These are phyloP conservation scores for Pollenia amentaria DNA, from an alignment of 2,888 invertebrate species.

Conservation along the genomic window DNA sequence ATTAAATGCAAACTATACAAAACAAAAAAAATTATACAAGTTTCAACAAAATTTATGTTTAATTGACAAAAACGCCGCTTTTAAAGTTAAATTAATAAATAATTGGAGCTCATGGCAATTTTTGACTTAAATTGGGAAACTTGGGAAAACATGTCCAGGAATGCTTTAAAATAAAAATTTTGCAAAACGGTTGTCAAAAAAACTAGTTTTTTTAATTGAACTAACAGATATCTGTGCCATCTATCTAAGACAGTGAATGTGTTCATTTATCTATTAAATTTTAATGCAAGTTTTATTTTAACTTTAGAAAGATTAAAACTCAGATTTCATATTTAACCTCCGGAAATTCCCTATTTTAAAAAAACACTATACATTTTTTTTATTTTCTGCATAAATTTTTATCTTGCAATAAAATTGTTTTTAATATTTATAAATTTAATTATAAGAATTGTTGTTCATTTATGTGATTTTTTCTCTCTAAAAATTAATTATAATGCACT, in stretches of 20 bases:
- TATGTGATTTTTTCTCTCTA: neutral
- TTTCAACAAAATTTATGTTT: neutral
- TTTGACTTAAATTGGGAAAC: too few species aligned
- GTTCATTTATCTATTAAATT: neutral
- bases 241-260: too few species aligned
- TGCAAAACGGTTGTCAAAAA: too few species aligned
- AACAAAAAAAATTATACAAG: neutral
- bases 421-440: slow-evolving; percentile 16
- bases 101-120: neutral
- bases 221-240: too few species aligned
- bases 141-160: too few species aligned
- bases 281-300: neutral
- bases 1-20: neutral
- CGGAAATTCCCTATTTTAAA: slow-evolving; percentile 14
- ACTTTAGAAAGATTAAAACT: neutral
- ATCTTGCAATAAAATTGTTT: slow-evolving; percentile 16
- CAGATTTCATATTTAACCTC: neutral
- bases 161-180: too few species aligned
- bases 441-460: neutral
- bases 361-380: neutral
- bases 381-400: neutral
- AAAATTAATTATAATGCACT: slow-evolving; percentile 26
- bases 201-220: too few species aligned
- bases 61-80: slow-evolving; percentile 12
- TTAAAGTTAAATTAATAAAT: slow-evolving; percentile 1